These are phyloP conservation scores for Ciona savignyi DNA, from an alignment of 23 tunicate genomes.

Conservation along the genomic window DNA sequence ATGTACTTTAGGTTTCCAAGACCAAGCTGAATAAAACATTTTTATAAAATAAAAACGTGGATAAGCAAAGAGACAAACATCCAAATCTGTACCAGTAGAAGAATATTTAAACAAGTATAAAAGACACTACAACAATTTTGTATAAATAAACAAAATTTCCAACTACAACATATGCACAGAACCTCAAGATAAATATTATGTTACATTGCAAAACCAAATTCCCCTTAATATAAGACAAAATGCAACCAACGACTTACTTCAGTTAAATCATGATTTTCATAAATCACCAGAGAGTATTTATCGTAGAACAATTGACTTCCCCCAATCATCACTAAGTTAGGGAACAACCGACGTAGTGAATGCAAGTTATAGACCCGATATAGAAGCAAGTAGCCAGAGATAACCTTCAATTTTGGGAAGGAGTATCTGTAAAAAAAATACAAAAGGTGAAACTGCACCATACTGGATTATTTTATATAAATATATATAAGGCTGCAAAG, in stretches of 20 bases:
- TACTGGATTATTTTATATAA: too few species aligned
- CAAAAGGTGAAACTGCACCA: too few species aligned
- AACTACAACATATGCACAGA: too few species aligned
- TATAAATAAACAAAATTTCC: too few species aligned
- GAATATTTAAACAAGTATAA: too few species aligned
- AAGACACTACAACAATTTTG: too few species aligned
- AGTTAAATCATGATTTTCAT: constrained; percentile 54
- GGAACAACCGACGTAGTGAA: constrained; percentile 57
- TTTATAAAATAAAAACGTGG: not conserved
- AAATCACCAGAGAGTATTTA: constrained; percentile 51
- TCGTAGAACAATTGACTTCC: constrained; percentile 45
- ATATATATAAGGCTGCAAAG: too few species aligned
- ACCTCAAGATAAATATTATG: too few species aligned
- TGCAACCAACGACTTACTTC: too few species aligned
- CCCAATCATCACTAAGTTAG: constrained; percentile 64
- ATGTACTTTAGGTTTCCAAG: constrained; percentile 43
- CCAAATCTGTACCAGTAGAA: too few species aligned
- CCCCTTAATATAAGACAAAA: too few species aligned
- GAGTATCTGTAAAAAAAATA: constrained; percentile 25
- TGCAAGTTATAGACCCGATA: constrained; percentile 56
- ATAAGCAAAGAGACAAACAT: not conserved
- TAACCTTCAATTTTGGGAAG: constrained; percentile 73
- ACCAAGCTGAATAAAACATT: constrained; percentile 43
- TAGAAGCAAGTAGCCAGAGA: constrained; percentile 52
- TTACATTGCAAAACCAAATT: too few species aligned